Base-by-base conservation (phyloP, 1,140 invertebrate genomes). In the Drosophila setifemur region DNA sequence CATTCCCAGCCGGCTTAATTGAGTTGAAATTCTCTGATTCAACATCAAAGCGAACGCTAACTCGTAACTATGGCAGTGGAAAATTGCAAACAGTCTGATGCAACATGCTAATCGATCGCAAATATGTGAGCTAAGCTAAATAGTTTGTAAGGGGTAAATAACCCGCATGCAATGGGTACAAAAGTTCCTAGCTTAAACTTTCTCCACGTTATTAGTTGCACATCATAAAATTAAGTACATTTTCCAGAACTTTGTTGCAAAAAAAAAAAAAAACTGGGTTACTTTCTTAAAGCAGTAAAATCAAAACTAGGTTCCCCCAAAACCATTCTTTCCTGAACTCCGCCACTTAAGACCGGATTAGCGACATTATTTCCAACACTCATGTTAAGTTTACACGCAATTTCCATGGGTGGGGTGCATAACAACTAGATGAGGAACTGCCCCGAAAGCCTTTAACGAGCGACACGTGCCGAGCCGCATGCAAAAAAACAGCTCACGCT, bases 401-500 rank as follows among this genome's bases (percentile, higher is more conserved):
- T 54, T 26, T 35, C 23, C 28, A 6, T 33, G 9, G 52, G 25
- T 28, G 54, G 45, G 23, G 21, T 28, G 12, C 12, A 3, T 3
- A 16, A 40, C 12, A 7, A 23, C 9, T 5, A 7, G 4, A 14
- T 26, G 11, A 2, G 14, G 3, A 21, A 16, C 12, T 21, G 60
- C 11, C 37, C 2, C 21, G 55, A 28, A 66, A 55, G 64, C 50
- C 50, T 69, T 57, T 57, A 57, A 69, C 35, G 66, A 69, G 33
- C 28, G 23, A 69, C 66, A 69, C 66, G 66, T 69, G 66, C 66
- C 64, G 16, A 12, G 55, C n/a, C 4, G 19, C 19, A 47, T 40
- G 66, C 49, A 47, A 54, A 47, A 57, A 69, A 55, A 45, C 44
- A 40, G 18, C 50, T 70, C 64, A 69, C 50, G 64, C 66, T 69